Evolutionary conservation across 2,797 vertebrate species (phyloP).

Genomic region (Anisognathus igniventris): DNA sequence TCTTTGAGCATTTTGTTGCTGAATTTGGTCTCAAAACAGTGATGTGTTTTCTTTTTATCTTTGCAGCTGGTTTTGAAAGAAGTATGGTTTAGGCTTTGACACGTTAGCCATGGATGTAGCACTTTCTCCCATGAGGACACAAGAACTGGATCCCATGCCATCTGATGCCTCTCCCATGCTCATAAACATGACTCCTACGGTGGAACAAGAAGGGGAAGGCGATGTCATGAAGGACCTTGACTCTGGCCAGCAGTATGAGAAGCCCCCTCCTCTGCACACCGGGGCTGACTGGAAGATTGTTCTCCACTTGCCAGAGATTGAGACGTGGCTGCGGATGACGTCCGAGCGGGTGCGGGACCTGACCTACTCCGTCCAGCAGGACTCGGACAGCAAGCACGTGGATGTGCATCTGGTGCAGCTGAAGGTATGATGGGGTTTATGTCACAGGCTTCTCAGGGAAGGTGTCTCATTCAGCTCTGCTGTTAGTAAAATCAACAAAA

Average conservation of each 20-base stretch:
- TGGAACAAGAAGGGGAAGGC: slow-evolving; percentile 67
- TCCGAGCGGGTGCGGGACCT: slow-evolving; percentile 89
- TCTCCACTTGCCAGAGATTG: slow-evolving; percentile 95
- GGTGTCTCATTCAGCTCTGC: background rate
- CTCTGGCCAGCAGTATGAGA: slow-evolving; percentile 80
- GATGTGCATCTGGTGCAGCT: slow-evolving; percentile 95
- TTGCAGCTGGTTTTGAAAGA: slow-evolving; percentile 76
- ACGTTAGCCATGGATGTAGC: slow-evolving; percentile 84
- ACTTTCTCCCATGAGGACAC: slow-evolving; percentile 79
- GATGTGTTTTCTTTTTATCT: slow-evolving; percentile 23
- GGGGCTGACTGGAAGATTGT: slow-evolving; percentile 97
- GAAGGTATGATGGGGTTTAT: slow-evolving; percentile 81
- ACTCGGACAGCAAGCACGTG: slow-evolving; percentile 86
- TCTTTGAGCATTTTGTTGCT: background rate
- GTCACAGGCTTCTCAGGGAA: background rate
- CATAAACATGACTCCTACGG: slow-evolving; percentile 85
- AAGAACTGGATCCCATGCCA: slow-evolving; percentile 72
- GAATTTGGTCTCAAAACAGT: background rate
- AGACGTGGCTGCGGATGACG: slow-evolving; percentile 91
- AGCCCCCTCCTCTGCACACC: slow-evolving; percentile 90
- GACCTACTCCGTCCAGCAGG: slow-evolving; percentile 90
- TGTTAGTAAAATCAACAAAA: background rate
- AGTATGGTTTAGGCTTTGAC: slow-evolving; percentile 57
- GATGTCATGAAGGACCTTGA: slow-evolving; percentile 71
- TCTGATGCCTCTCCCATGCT: slow-evolving; percentile 87